Evolutionary conservation across 2,113 vertebrate species (phyloP).

Genomic region (Cyrtonyx montezumae): DNA sequence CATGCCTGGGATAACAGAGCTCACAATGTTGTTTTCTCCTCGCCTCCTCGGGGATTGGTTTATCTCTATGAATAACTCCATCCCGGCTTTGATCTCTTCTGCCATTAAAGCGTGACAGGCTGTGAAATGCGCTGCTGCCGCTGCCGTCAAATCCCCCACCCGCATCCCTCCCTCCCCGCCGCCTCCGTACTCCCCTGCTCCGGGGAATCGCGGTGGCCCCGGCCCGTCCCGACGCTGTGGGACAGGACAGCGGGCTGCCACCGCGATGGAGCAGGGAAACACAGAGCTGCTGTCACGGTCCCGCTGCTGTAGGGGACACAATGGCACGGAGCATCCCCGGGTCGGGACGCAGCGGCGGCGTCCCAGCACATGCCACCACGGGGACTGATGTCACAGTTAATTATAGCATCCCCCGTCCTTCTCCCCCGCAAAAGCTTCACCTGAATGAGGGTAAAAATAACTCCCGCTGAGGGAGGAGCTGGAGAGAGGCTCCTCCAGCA

Average conservation of each 20-base stretch:
- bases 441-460: conserved; percentile 70
- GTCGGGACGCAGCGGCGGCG: neutral
- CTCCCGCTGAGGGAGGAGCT: conserved; percentile 30
- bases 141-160: conserved; percentile 58
- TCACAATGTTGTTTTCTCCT: conserved; percentile 56
- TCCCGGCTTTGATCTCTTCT: conserved; percentile 70
- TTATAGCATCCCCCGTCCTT: conserved; percentile 47
- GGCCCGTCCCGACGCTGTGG: neutral
- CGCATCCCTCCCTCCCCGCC: neutral
- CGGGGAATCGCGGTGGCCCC: neutral
- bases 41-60: conserved; percentile 65
- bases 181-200: conserved; percentile 47
- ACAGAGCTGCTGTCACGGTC: neutral
- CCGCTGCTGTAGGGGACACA: fast-evolving
- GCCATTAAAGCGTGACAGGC: conserved; percentile 68
- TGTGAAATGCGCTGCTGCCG: conserved; percentile 60
- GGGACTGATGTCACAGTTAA: conserved; percentile 60
- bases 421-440: conserved; percentile 51
- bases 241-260: neutral
- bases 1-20: conserved; percentile 49
- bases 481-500: conserved; percentile 33
- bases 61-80: conserved; percentile 70
- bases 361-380: neutral
- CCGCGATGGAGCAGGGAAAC: neutral
- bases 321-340: neutral